Evolutionary conservation across 2,797 vertebrate species (phyloP).

Genomic region (Danionella dracula): DNA sequence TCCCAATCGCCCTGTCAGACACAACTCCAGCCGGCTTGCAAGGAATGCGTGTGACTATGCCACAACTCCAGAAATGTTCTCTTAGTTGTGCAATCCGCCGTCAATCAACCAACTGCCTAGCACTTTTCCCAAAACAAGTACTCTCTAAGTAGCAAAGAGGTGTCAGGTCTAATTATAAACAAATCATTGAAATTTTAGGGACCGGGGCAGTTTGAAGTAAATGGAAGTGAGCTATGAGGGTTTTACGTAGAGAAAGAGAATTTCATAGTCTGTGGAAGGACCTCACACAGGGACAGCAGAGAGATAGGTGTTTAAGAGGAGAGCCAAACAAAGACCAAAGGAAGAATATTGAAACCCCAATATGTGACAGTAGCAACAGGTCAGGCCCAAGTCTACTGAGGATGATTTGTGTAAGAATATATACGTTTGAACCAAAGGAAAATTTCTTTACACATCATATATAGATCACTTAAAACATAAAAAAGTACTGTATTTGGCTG

Average conservation of each 20-base stretch:
- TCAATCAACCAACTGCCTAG: conserved; percentile 61
- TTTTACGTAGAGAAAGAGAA: conserved; percentile 69
- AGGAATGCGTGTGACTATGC: conserved; percentile 62
- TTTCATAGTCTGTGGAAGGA: conserved; percentile 66
- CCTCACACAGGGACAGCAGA: conserved; percentile 58
- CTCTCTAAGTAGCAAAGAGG: conserved; percentile 74
- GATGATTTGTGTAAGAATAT: too few relatives aligned
- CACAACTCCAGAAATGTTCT: conserved; percentile 37
- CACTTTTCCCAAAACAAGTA: conserved; percentile 75
- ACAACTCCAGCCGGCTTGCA: conserved; percentile 60
- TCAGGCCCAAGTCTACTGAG: neutral
- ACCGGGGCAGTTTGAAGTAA: conserved; percentile 50
- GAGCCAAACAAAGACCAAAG: conserved; percentile 42
- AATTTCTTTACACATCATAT: too few relatives aligned
- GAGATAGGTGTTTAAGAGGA: conserved; percentile 52
- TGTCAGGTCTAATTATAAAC: conserved; percentile 80
- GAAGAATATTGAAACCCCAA: conserved; percentile 55
- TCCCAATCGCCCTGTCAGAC: conserved; percentile 68
- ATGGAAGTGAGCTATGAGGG: conserved; percentile 44
- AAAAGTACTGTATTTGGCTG: too few relatives aligned
- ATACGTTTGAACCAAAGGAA: too few relatives aligned
- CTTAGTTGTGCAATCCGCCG: conserved; percentile 13
- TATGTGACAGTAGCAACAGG: conserved; percentile 38
- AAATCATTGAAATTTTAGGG: conserved; percentile 70
- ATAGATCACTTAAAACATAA: too few relatives aligned